Percentiles rank a stretch among this genome's conserved stretches.
Conservation (phyloP, 2,113 vertebrate genomes). For the Vireo altiloquus region DNA sequence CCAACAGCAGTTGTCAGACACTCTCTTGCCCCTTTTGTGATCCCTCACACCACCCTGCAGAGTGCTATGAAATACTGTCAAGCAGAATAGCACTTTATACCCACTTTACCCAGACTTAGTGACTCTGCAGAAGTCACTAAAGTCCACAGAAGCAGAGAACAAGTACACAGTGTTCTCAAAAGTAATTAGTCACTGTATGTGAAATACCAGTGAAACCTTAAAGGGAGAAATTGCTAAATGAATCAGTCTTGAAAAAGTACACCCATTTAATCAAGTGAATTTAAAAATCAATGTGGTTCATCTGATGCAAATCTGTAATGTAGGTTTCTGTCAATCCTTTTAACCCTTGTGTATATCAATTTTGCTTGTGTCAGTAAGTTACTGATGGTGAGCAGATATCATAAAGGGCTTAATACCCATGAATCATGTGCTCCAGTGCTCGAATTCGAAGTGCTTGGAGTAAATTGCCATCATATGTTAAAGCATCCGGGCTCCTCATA, state of each 20-base stretch:
- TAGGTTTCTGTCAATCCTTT: constrained; percentile 33
- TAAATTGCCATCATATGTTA: not conserved
- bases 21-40: not conserved
- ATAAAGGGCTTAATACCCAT: not conserved
- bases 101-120: not conserved
- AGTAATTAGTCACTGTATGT: constrained; percentile 55
- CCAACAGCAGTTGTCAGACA: not conserved
- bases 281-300: constrained; percentile 59
- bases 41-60: not conserved
- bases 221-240: constrained; percentile 46
- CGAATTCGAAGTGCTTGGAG: not conserved
- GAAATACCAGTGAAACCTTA: constrained; percentile 55
- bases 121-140: constrained; percentile 4
- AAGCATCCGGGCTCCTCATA: not conserved
- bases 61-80: not conserved
- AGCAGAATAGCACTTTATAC: not conserved
- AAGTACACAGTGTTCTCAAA: constrained; percentile 57
- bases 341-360: constrained; percentile 35
- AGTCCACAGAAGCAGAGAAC: constrained; percentile 35
- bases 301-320: constrained; percentile 8
- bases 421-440: not conserved
- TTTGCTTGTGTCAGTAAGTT: constrained; percentile 19
- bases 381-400: not conserved
- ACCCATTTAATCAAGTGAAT: constrained; percentile 61
- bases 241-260: constrained; percentile 52